Conservation (phyloP, 2,888 invertebrate species). For the Eupithecia insigniata region DNA sequence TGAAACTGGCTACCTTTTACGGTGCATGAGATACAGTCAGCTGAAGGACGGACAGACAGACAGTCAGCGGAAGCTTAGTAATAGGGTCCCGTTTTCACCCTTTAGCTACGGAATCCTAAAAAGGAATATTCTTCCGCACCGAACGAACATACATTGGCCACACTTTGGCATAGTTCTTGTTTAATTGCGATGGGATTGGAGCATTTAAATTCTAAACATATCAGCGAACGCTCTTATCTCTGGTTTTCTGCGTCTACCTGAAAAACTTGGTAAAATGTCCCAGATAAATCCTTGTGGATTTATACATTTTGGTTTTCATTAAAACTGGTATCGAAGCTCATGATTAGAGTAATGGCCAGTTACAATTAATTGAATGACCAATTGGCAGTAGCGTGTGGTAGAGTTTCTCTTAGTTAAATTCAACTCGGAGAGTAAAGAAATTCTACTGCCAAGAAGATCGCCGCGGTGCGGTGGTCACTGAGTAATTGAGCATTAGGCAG, state of each 20-base stretch:
- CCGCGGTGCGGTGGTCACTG: not conserved
- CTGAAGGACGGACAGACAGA: no score
- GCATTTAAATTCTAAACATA: not conserved
- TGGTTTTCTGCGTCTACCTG: no score
- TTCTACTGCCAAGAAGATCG: not conserved
- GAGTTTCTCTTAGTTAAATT: not conserved
- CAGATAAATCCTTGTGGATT: no score
- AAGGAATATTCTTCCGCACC: not conserved
- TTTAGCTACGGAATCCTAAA: no score
- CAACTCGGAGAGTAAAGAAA: not conserved
- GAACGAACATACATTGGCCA: not conserved
- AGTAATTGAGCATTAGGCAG: slow-evolving; percentile 27
- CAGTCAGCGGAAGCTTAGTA: no score
- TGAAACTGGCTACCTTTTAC: no score
- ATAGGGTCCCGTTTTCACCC: no score
- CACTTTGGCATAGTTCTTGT: not conserved
- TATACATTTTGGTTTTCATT: no score
- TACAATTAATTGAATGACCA: not conserved
- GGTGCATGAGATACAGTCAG: no score
- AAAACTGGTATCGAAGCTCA: not conserved
- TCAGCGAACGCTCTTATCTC: not conserved
- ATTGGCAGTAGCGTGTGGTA: not conserved
- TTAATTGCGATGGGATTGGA: not conserved
- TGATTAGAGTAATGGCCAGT: not conserved
- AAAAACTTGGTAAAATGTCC: no score